Conservation (phyloP, 2,888 invertebrate genomes). For the Plagodis pulveraria region DNA sequence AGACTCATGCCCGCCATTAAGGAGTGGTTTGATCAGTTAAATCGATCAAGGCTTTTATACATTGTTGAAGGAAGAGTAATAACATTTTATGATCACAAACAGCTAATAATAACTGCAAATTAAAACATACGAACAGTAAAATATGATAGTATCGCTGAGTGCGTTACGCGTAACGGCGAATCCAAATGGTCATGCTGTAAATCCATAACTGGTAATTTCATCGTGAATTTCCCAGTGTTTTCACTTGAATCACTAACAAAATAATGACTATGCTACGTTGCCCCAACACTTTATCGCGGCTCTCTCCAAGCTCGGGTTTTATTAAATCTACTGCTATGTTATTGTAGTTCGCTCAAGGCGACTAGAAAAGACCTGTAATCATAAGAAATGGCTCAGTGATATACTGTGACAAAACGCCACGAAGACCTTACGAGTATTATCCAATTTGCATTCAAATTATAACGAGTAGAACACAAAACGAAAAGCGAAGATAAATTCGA, state of each 20-base stretch:
- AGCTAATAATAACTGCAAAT: constrained; percentile 31
- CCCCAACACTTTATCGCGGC: constrained; percentile 70
- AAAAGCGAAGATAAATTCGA: constrained; percentile 2
- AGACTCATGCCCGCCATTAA: constrained; percentile 4
- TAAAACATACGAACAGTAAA: constrained; percentile 50
- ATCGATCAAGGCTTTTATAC: constrained; percentile 11
- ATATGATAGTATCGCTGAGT: constrained; percentile 49
- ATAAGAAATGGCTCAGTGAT: constrained; percentile 50
- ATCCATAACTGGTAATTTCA: constrained; percentile 68
- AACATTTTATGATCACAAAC: constrained; percentile 5
- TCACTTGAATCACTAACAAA: constrained; percentile 74
- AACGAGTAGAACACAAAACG: neutral
- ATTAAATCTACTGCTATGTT: constrained; percentile 72
- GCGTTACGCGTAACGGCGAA: constrained; percentile 53
- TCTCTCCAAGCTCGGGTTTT: constrained; percentile 67
- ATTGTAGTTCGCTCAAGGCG: constrained; percentile 65
- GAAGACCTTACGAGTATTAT: constrained; percentile 24
- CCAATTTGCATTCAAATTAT: constrained; percentile 22
- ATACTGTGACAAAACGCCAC: constrained; percentile 43
- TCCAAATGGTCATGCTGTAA: constrained; percentile 50
- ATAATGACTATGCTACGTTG: constrained; percentile 67
- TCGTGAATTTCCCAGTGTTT: constrained; percentile 71
- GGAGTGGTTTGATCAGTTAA: constrained; percentile 4
- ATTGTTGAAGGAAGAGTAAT: constrained; percentile 4
- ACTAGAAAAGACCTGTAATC: constrained; percentile 60